Evolutionary conservation across 2,113 vertebrate genomes (phyloP), one percentile per base, ranked within the genome.

Genomic region (Aix galericulata): DNA sequence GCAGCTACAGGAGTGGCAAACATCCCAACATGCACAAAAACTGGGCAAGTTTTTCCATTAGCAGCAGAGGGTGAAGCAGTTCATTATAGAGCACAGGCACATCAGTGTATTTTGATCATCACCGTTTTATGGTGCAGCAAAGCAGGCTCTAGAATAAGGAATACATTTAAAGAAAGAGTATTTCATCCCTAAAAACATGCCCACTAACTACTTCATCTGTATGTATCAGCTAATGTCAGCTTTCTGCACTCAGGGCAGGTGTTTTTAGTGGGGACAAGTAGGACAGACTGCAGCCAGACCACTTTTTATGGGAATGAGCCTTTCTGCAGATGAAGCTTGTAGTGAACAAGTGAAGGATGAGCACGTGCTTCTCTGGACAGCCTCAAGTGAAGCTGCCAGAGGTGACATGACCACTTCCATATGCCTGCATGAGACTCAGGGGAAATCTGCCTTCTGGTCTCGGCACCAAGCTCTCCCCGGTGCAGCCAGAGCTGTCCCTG

Each of bases 401-500:
- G 64, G 52, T 69, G 11, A 11, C 31, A 13, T 40, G 62, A 23
- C n/a, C 9, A 7, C 58, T 59, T 42, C 23, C 1, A 1, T 0
- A 3, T 9, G 22, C 38, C 77, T 50, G 76, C 25, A 50, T 1
- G 2, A 25, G 17, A 26, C 32, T 26, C 32, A 63, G n/a, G 46
- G 53, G 38, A 58, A 52, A 63, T 3, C 2, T 1, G 9, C 26
- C 21, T 1, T 0, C 8, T 2, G 27, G 21, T 82, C 53, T 25
- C 0, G 0, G 25, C 1, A 3, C 8, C 0, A 0, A 44, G 4
- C 23, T 64, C 59, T 55, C 53, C 66, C 27, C 2, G 0, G 2
- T 3, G 2, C 15, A 6, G 76, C 56, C 36, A 6, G 10, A 89
- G 81, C 59, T 5, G 0, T 17, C 68, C 87, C 78, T 0, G 4